Evolutionary conservation across 2,888 invertebrate genomes (phyloP), one percentile per base, ranked within the genome.

Genomic region (Agrotis ipsilon): DNA sequence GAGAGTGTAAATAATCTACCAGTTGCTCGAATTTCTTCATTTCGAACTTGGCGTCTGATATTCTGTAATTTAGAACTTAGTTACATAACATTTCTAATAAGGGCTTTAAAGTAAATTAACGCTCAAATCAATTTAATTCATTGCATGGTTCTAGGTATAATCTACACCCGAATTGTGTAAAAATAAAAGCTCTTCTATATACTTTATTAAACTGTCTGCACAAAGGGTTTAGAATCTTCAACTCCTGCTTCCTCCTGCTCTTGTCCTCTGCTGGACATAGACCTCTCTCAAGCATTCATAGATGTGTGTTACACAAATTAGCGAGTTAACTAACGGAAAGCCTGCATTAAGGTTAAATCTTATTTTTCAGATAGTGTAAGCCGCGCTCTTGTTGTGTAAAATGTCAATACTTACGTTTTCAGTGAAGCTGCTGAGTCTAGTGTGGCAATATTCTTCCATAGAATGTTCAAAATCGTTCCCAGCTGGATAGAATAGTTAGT

Each of bases 371-470:
- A n/a, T n/a, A n/a, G n/a, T 32, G 32, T 19, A 1, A 11, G 0
- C 24, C 18, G 9, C 24, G n/a, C n/a, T n/a, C n/a, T n/a, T 18
- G 24, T 24, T 32, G 32, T 32, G n/a, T 6, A 3, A 16, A 16
- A 27, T 0, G 9, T 5, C 9, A 18, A 14, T 76, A 94, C 96
- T 92, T 89, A 96, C 96, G 94, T 75, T 86, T 94, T 96, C 74
- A 96, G 89, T 7, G 93, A 92, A 48, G 94, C 91, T 7, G 91
- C 84, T 0, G 94, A 91, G 59, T 96, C 96, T 32, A 97, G 83
- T 0, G 96, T 94, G 1, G 94, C 94, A 60, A 96, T 94, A 87
- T 97, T 97, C 69, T 96, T 96, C 97, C 97, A 97, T 9, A 97
- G 81, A 16, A 96, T 91, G 75, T 96, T 94, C 77, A 96, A 95